Evolutionary conservation across 2,113 vertebrate genomes (phyloP).

Genomic region (Bufo gargarizans): DNA sequence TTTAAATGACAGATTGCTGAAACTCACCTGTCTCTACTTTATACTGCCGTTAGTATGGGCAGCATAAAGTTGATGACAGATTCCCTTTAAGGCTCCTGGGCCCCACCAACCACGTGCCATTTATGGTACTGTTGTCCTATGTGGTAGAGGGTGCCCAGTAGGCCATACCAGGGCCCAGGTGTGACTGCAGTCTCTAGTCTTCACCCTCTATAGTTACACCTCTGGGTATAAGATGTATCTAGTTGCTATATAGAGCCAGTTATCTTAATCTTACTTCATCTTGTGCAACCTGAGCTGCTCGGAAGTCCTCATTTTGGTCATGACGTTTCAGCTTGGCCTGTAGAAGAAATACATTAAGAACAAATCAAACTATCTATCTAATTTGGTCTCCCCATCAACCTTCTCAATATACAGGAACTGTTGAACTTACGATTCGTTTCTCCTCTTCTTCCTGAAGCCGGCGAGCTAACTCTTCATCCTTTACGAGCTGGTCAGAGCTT

Average conservation of each 20-base stretch:
- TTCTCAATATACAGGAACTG: background rate
- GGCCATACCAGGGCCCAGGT: background rate
- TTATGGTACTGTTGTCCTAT: background rate
- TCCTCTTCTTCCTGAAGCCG: constrained; percentile 72
- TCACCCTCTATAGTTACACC: background rate
- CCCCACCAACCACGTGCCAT: no score
- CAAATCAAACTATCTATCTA: background rate
- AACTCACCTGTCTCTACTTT: no score
- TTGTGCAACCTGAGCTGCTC: constrained; percentile 73
- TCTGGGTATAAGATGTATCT: background rate
- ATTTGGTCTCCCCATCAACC: background rate
- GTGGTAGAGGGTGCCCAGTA: background rate
- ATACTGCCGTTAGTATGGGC: no score
- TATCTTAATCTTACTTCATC: constrained; percentile 70
- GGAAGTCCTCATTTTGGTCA: constrained; percentile 69
- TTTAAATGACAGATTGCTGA: no score
- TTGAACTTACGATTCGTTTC: background rate
- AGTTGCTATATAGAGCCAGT: background rate
- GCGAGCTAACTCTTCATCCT: constrained; percentile 72
- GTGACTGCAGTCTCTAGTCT: background rate
- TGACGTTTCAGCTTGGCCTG: constrained; percentile 38
- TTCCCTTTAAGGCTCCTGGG: no score
- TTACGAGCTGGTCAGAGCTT: constrained; percentile 70
- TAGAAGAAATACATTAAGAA: background rate
- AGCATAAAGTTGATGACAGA: no score